A percentile compares a stretch with the other conserved stretches of the same genome.
Conservation (phyloP, 2,797 vertebrate genomes). For the Acanthopagrus latus region DNA sequence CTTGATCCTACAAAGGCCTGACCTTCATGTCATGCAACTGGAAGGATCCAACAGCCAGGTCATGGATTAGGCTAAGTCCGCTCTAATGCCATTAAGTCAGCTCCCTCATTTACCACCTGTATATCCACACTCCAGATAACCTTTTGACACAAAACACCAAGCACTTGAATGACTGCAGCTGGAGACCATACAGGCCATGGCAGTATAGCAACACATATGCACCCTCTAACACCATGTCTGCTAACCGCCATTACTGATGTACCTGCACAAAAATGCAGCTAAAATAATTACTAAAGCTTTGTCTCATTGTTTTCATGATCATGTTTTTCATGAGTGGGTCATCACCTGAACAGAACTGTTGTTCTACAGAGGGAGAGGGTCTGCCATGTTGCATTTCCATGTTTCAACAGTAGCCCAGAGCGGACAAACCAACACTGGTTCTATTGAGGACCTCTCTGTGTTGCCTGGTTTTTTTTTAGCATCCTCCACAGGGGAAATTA, state of each 20-base stretch:
- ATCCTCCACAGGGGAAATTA: no score
- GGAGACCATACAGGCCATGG: not conserved
- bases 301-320: not conserved
- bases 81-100: constrained; percentile 38
- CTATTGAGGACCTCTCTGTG: not conserved
- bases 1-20: not conserved
- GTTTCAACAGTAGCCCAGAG: no score
- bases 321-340: no score
- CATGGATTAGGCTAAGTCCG: constrained; percentile 18
- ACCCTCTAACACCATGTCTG: no score
- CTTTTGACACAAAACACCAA: constrained; percentile 3
- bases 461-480: not conserved
- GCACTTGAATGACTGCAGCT: not conserved
- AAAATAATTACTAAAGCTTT: not conserved
- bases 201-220: not conserved
- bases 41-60: not conserved
- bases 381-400: no score
- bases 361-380: no score
- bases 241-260: no score
- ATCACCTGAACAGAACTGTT: no score
- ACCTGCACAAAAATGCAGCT: not conserved
- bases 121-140: constrained; percentile 7
- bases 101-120: constrained; percentile 19
- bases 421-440: no score
- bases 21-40: not conserved